Base-by-base conservation (phyloP, 2,888 invertebrate genomes). In the Cinara cedri region DNA sequence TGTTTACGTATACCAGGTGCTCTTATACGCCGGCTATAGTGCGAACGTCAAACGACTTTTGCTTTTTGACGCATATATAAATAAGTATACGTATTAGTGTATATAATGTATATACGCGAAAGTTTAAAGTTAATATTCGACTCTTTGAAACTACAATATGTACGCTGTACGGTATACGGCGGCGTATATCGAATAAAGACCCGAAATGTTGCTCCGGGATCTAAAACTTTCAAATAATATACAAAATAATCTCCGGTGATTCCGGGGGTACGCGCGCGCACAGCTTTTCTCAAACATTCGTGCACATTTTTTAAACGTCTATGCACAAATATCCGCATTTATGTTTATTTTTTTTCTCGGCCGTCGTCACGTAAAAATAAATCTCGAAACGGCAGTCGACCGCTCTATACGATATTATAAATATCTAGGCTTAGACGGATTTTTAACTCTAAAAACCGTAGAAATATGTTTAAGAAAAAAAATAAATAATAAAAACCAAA, bases 81-180 rank as follows among this genome's bases (percentile, higher is more conserved):
- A 46, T 9, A 46, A 10, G 16, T 49, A 46, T 26, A 4, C 3
- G 34, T n/a, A n/a, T 55, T n/a, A n/a, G n/a, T 8, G 21, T 10
- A 46, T 46, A 46, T 14, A 42, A 54, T 3, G 24, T 9, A 24
- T 10, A 16, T 49, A 24, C n/a, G 3, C 3, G 13, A 21, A 46
- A 46, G 46, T 72, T 26, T 46, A 46, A n/a, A 72, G 26, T 26
- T 46, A 72, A 46, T 46, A 72, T 46, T 72, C n/a, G 9, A 72
- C 46, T 72, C 44, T 9, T 3, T 0, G 11, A 72, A 72, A 60
- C 46, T 46, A 26, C 9, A 46, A 13, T 26, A 46, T n/a, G n/a
- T 14, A 19, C n/a, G 14, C 21, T 21, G n/a, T n/a, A n/a, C n/a
- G n/a, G n/a, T n/a, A n/a, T n/a, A n/a, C n/a, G n/a, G 34, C 34